A percentile compares a stretch with the other conserved stretches of the same genome.
phyloP scores from a whole-genome alignment of 2,888 invertebrate genomes.

The Polydrusus cervinus region DNA sequence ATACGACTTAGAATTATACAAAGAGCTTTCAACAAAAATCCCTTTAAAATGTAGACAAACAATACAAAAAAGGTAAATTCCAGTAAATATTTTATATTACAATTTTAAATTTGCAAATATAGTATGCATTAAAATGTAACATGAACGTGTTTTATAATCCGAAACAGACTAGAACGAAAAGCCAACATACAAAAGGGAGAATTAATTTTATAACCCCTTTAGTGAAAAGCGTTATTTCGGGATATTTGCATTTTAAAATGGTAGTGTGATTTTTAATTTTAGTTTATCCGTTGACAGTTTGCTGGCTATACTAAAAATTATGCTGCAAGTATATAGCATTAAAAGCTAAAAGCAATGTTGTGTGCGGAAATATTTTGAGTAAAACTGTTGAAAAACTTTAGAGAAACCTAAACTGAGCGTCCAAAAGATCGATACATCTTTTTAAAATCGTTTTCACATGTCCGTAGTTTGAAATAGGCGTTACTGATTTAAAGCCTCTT shows the following conservation, averaged over 20 bases:
- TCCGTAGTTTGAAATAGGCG: too few relatives aligned
- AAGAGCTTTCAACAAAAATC: background rate
- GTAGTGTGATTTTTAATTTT: slow-evolving; percentile 13
- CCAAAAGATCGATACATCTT: too few relatives aligned
- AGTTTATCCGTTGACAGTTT: background rate
- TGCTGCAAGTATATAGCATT: background rate
- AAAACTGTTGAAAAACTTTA: too few relatives aligned
- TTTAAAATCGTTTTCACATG: background rate
- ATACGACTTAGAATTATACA: background rate
- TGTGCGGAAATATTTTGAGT: too few relatives aligned
- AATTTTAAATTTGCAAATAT: slow-evolving; percentile 18
- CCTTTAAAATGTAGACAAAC: background rate
- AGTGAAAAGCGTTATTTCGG: slow-evolving; percentile 1
- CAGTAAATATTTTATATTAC: background rate
- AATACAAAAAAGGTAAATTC: background rate
- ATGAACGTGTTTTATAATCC: slow-evolving; percentile 12
- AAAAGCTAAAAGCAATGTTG: too few relatives aligned
- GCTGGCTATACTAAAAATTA: background rate
- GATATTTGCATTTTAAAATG: slow-evolving; percentile 21
- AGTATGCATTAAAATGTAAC: slow-evolving; percentile 8
- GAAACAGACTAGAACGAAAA: slow-evolving; percentile 4
- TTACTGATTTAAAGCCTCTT: too few relatives aligned
- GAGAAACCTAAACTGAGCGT: too few relatives aligned
- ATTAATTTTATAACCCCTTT: slow-evolving; percentile 29
- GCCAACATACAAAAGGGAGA: slow-evolving; percentile 14